A percentile compares a stretch with the other conserved stretches of the same genome.
Evolutionary conservation across 2,888 invertebrate genomes (phyloP).

Genomic region (Cheilosia variabilis): DNA sequence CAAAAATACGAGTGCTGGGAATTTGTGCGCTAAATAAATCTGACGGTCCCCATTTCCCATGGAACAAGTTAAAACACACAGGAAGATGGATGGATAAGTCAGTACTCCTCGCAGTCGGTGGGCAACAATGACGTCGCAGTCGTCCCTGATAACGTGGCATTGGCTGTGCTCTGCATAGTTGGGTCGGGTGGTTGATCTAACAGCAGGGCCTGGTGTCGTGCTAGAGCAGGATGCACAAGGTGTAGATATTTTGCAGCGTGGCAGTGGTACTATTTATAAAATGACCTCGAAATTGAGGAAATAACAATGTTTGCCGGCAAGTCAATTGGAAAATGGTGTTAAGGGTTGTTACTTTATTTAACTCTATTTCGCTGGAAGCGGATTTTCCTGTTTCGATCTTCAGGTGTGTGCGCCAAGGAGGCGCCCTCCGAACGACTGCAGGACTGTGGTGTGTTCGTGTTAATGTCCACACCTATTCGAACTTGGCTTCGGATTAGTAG

Average conservation of each 20-base stretch:
- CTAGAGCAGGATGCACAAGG: not conserved
- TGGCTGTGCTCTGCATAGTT: conserved; percentile 19
- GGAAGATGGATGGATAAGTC: conserved; percentile 55
- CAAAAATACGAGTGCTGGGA: conserved; percentile 39
- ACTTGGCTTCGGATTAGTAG: conserved; percentile 53
- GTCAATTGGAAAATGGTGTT: conserved; percentile 76
- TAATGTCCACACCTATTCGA: conserved; percentile 42
- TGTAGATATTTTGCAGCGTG: conserved; percentile 30
- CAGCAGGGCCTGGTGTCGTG: not conserved
- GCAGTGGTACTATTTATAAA: conserved; percentile 70
- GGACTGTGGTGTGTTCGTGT: conserved; percentile 8
- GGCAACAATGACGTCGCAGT: conserved; percentile 68
- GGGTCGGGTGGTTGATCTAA: conserved; percentile 5
- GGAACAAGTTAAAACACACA: conserved; percentile 58
- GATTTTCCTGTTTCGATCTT: conserved; percentile 74
- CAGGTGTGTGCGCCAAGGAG: conserved; percentile 42
- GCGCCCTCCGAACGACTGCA: not conserved
- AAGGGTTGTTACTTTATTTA: conserved; percentile 74
- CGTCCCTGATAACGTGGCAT: conserved; percentile 69
- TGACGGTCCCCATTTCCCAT: conserved; percentile 61
- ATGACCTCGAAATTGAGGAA: conserved; percentile 75
- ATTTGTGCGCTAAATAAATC: conserved; percentile 73
- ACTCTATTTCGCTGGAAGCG: conserved; percentile 71
- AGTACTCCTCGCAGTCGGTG: conserved; percentile 24
- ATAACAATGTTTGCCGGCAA: conserved; percentile 74